Evolutionary conservation across 1,140 invertebrate species (phyloP), one percentile per base, ranked within the genome.

Genomic region (Heliconius himera): DNA sequence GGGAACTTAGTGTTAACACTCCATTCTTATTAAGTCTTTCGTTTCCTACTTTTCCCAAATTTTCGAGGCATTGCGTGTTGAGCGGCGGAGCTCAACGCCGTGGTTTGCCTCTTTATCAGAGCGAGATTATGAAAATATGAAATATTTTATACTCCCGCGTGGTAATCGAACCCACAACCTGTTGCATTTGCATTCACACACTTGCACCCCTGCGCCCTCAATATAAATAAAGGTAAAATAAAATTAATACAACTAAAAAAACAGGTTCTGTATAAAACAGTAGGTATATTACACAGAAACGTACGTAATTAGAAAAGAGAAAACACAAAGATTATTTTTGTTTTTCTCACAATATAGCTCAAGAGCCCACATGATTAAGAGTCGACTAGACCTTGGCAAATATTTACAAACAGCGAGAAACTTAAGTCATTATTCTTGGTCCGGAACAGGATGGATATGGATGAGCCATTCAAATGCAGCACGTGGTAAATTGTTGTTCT

Each of bases 401-500:
- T 76, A 76, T 76, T 76, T 76, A 76, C 74, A 76, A 70, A 41
- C 26, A 18, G n/a, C 60, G 56, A 33, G 36, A 29, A 76, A 76
- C 74, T 70, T 76, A 70, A 46, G 60, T 70, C 74, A 46, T 76
- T 70, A 70, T 66, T 76, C 74, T 76, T 76, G 20, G 36, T 66
- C 56, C 22, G 60, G n/a, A n/a, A 38, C 20, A 33, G 46, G 60
- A 76, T 70, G 36, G 56, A 66, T 76, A 76, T 76, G 60, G 74
- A 76, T 76, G 74, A 76, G 74, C 56, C 22, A 66, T 76, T 76
- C 74, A 76, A 13, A 66, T 76, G n/a, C 74, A 76, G 60, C 74
- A 13, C 16, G 20, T 8, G 36, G 38, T 38, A 16, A 49, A 70
- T 49, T 29, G 74, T 70, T 76, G 74, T 70, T 76, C 26, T 33